Percentiles rank a stretch among this genome's conserved stretches.
Conservation (phyloP, 1,140 invertebrate genomes). For the Phocides pigmalion region DNA sequence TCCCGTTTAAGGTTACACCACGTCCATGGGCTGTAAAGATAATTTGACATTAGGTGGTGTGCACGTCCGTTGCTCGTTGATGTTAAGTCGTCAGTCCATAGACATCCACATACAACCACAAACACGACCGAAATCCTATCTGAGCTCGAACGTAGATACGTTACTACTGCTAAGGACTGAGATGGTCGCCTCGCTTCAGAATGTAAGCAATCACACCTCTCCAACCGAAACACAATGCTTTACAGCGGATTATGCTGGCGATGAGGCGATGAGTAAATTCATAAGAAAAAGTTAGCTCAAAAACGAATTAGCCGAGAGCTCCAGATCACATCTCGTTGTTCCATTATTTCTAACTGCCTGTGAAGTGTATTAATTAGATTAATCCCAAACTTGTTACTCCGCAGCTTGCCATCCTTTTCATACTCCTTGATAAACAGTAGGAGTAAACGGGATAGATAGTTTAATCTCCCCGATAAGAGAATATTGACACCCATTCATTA, state of each 20-base stretch:
- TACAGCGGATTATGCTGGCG: neutral
- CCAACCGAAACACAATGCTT: neutral
- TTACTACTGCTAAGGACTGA: too few relatives aligned
- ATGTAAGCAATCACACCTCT: too few relatives aligned
- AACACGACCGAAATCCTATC: too few relatives aligned
- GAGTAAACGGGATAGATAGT: neutral
- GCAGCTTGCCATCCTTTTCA: neutral
- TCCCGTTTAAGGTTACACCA: too few relatives aligned
- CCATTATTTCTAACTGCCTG: conserved; percentile 34
- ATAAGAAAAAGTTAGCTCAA: neutral
- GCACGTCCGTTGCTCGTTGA: too few relatives aligned
- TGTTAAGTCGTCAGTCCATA: too few relatives aligned
- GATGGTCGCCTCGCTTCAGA: too few relatives aligned
- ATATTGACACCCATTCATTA: conserved; percentile 25
- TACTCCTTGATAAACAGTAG: neutral
- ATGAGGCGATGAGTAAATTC: neutral
- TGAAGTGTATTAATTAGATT: conserved; percentile 41
- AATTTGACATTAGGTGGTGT: too few relatives aligned
- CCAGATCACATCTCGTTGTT: conserved; percentile 20
- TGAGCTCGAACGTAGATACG: too few relatives aligned
- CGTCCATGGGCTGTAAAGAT: too few relatives aligned
- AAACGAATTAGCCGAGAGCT: conserved; percentile 17
- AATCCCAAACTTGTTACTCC: conserved; percentile 33
- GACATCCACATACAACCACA: too few relatives aligned
- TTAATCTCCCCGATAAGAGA: conserved; percentile 17